Evolutionary conservation across 2,113 vertebrate genomes (phyloP).

Genomic region (Cyanoliseus patagonus): DNA sequence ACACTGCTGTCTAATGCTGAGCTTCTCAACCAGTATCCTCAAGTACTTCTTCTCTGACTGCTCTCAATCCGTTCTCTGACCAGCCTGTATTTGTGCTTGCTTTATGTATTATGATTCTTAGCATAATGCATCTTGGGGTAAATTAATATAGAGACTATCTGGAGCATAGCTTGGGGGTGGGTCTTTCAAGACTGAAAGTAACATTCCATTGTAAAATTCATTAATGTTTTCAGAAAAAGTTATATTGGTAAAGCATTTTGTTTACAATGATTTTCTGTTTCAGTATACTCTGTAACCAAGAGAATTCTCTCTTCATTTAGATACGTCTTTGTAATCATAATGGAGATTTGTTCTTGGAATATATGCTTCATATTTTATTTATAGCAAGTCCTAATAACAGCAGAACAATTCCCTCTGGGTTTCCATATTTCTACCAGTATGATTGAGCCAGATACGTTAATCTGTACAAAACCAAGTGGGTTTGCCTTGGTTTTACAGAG

Average conservation of each 20-base stretch:
- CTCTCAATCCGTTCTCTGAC: not conserved
- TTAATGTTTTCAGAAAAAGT: not conserved
- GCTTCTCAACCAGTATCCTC: not conserved
- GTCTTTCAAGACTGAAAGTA: not conserved
- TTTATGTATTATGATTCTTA: not conserved
- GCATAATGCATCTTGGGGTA: not conserved
- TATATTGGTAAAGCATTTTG: not conserved
- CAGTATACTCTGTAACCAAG: conserved; percentile 8
- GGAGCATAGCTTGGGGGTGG: not conserved
- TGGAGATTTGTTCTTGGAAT: conserved; percentile 66
- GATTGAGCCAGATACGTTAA: conserved; percentile 46
- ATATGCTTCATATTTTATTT: conserved; percentile 71
- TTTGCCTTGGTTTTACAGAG: conserved; percentile 4
- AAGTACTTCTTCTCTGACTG: not conserved
- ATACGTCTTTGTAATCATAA: conserved; percentile 55
- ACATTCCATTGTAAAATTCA: not conserved
- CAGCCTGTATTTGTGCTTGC: not conserved
- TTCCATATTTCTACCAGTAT: conserved; percentile 46
- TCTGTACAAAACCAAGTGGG: conserved; percentile 15
- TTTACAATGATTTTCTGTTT: conserved; percentile 20
- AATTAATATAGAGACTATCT: not conserved
- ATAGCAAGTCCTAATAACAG: conserved; percentile 58
- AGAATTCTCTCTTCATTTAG: conserved; percentile 43
- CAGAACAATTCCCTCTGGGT: conserved; percentile 39
- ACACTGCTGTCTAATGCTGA: not conserved